Percentiles rank a stretch among this genome's conserved stretches.
Conservation (phyloP, 2,113 vertebrate genomes). For the Catharus fuscescens region DNA sequence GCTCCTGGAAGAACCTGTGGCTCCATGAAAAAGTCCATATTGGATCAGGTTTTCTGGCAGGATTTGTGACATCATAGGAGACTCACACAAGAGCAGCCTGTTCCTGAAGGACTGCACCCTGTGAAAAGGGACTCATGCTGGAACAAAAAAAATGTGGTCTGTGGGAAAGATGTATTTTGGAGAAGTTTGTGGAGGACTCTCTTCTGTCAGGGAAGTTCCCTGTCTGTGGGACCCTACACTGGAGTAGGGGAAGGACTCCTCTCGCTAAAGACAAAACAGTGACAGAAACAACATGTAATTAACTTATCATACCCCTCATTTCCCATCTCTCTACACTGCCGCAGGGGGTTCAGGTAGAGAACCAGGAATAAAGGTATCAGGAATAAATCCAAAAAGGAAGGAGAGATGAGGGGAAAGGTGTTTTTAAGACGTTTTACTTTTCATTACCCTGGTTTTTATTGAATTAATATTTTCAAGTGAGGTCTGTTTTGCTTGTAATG, state of each 20-base stretch:
- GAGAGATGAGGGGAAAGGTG: not conserved
- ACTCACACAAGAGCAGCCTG: not conserved
- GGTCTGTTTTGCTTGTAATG: not conserved
- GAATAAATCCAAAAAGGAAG: not conserved
- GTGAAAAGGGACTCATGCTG: not conserved
- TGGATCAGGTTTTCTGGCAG: not conserved
- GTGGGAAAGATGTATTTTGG: not conserved
- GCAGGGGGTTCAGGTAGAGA: not conserved
- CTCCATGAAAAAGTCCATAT: not conserved
- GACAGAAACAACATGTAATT: not conserved
- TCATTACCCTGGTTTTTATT: not conserved
- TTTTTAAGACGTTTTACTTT: not conserved
- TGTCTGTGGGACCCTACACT: not conserved
- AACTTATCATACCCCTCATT: not conserved
- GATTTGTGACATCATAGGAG: not conserved
- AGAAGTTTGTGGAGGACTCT: not conserved
- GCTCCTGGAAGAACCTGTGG: not conserved
- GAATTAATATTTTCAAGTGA: not conserved
- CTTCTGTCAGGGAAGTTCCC: not conserved
- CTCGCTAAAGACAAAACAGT: not conserved
- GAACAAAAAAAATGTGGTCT: not conserved
- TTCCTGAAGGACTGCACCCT: not conserved
- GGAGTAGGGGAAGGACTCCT: not conserved
- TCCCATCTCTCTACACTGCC: not conserved
- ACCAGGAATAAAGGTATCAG: not conserved